phyloP scores from a whole-genome alignment of 2,888 invertebrate species.

The Macroteleia sp. region DNA sequence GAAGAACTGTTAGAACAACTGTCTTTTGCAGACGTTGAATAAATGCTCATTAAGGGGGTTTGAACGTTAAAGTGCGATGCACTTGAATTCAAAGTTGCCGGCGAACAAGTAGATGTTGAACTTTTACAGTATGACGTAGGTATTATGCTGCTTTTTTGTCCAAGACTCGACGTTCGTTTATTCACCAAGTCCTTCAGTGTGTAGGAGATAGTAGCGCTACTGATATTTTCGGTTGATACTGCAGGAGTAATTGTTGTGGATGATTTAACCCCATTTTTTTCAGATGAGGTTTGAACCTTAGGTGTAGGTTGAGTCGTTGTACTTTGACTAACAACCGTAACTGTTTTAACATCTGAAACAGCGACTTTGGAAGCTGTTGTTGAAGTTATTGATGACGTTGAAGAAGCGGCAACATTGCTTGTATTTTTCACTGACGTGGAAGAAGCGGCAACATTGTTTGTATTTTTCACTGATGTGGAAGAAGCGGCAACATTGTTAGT shows the following conservation, averaged over 20 bases:
- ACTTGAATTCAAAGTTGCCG: not conserved
- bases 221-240: slow-evolving; percentile 42
- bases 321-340: slow-evolving; percentile 12
- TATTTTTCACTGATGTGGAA: too few species aligned
- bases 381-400: not conserved
- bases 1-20: slow-evolving; percentile 29
- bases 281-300: slow-evolving; percentile 15
- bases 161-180: slow-evolving; percentile 25
- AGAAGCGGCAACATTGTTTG: too few species aligned
- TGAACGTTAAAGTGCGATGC: slow-evolving; percentile 72
- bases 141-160: slow-evolving; percentile 14
- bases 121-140: too few species aligned
- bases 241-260: not conserved
- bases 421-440: too few species aligned
- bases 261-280: slow-evolving; percentile 11
- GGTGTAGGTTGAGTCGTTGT: slow-evolving; percentile 8
- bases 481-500: too few species aligned
- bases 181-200: slow-evolving; percentile 70
- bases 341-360: not conserved
- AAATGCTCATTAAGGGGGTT: slow-evolving; percentile 75
- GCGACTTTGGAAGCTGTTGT: not conserved
- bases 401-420: slow-evolving; percentile 1
- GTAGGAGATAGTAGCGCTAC: slow-evolving; percentile 69
- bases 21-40: slow-evolving; percentile 72
- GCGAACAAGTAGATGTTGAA: slow-evolving; percentile 15